Conservation (phyloP, 1,140 invertebrate genomes). For the Ectropis grisescens region DNA sequence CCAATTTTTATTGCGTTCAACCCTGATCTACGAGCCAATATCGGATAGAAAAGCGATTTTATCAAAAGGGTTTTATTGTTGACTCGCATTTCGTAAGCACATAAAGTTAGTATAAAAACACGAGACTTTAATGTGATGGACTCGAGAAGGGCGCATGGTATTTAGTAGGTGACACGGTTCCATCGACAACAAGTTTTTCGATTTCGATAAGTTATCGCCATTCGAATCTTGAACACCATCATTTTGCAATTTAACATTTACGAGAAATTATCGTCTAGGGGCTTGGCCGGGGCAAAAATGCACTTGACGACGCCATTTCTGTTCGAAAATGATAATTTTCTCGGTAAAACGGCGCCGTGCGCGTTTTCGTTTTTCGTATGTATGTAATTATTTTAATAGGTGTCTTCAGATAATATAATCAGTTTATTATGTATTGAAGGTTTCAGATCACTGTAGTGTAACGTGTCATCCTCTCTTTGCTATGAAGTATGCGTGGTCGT, state of each 20-base stretch:
- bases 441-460: too few species aligned
- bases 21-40: slow-evolving; percentile 55
- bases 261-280: slow-evolving; percentile 29
- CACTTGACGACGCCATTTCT: slow-evolving; percentile 24
- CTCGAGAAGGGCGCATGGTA: too few species aligned
- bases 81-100: too few species aligned
- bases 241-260: slow-evolving; percentile 46
- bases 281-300: slow-evolving; percentile 18
- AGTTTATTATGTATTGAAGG: not conserved
- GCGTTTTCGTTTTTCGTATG: slow-evolving; percentile 25
- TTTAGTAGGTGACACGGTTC: slow-evolving; percentile 9
- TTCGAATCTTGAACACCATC: slow-evolving; percentile 25
- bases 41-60: slow-evolving; percentile 13
- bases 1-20: slow-evolving; percentile 58
- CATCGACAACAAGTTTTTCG: slow-evolving; percentile 12
- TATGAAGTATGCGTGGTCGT: too few species aligned
- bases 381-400: slow-evolving; percentile 45
- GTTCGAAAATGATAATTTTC: slow-evolving; percentile 35
- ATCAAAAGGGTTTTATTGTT: slow-evolving; percentile 1
- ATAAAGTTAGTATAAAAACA: too few species aligned
- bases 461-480: too few species aligned
- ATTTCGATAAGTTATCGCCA: slow-evolving; percentile 25
- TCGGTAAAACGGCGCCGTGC: slow-evolving; percentile 17
- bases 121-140: too few species aligned
- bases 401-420: slow-evolving; percentile 24